Evolutionary conservation across 2,797 vertebrate species (phyloP).

Genomic region (Hybognathus amarus): DNA sequence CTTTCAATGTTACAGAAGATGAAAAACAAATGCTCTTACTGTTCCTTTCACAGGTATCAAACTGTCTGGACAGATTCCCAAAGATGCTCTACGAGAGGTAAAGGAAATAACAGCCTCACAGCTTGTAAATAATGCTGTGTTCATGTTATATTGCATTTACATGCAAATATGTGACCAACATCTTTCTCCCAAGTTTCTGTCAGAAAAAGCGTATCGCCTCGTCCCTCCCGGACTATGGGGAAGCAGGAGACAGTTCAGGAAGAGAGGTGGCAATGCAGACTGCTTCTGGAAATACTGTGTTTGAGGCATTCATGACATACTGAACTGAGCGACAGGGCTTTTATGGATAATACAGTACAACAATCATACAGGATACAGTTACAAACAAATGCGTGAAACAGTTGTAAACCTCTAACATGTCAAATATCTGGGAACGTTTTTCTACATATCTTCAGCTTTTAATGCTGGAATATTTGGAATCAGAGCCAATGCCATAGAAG

Average conservation of each 20-base stretch:
- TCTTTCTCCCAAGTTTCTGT: conserved; percentile 67
- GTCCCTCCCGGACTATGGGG: conserved; percentile 69
- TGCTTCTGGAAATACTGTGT: conserved; percentile 86
- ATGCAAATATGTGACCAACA: conserved; percentile 21
- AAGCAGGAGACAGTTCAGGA: conserved; percentile 75
- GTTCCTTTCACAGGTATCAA: conserved; percentile 67
- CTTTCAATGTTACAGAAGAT: not conserved
- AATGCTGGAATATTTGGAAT: conserved; percentile 38
- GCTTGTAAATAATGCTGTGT: not conserved
- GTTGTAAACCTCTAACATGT: conserved; percentile 17
- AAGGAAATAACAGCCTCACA: conserved; percentile 6
- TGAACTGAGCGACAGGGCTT: conserved; percentile 58
- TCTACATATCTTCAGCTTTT: conserved; percentile 45
- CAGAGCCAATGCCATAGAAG: conserved; percentile 23
- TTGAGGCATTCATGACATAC: conserved; percentile 56
- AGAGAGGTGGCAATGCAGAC: conserved; percentile 74
- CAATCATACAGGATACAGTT: conserved; percentile 15
- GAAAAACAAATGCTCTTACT: not conserved
- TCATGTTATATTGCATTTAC: not conserved
- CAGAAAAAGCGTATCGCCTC: conserved; percentile 74
- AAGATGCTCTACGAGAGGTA: conserved; percentile 75
- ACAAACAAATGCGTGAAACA: conserved; percentile 27
- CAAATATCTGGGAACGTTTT: conserved; percentile 43
- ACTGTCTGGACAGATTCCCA: conserved; percentile 67
- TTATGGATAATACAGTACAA: conserved; percentile 36